These are phyloP conservation scores for Bombus polaris DNA, from an alignment of 1,140 invertebrate genomes.

Conservation along the genomic window DNA sequence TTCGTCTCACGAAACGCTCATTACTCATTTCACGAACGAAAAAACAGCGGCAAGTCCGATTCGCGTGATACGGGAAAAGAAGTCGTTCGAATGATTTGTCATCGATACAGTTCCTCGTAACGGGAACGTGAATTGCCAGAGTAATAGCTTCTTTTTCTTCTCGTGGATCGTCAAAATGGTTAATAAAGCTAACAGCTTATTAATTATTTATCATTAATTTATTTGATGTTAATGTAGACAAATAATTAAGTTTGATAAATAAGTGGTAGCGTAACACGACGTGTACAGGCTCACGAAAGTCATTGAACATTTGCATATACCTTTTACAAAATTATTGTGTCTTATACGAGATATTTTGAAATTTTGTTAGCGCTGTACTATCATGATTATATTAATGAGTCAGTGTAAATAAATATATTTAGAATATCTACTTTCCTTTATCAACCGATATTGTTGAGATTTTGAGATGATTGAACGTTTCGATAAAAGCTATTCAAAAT, in stretches of 20 bases:
- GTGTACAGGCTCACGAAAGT: no score
- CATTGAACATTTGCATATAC: no score
- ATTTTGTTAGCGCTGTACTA: no score
- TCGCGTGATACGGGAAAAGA: conserved; percentile 4
- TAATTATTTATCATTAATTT: not conserved
- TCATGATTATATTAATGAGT: no score
- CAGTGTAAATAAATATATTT: no score
- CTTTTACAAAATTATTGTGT: no score
- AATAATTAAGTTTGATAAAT: not conserved
- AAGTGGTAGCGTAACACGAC: no score
- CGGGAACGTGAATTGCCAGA: conserved; percentile 10
- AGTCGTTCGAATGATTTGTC: conserved; percentile 22
- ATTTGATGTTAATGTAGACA: not conserved
- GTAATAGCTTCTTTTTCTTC: not conserved
- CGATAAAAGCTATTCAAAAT: no score
- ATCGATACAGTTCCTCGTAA: not conserved
- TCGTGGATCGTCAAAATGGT: not conserved
- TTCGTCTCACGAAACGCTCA: conserved; percentile 30
- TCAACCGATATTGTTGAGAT: no score
- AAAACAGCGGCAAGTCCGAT: not conserved
- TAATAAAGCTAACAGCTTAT: not conserved
- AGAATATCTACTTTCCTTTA: no score
- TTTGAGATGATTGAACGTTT: no score
- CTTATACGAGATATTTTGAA: no score
- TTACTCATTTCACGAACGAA: conserved; percentile 29